A percentile compares a stretch with the other conserved stretches of the same genome.
Evolutionary conservation across 2,113 vertebrate species (phyloP).

Genomic region (Gracilinanus agilis): DNA sequence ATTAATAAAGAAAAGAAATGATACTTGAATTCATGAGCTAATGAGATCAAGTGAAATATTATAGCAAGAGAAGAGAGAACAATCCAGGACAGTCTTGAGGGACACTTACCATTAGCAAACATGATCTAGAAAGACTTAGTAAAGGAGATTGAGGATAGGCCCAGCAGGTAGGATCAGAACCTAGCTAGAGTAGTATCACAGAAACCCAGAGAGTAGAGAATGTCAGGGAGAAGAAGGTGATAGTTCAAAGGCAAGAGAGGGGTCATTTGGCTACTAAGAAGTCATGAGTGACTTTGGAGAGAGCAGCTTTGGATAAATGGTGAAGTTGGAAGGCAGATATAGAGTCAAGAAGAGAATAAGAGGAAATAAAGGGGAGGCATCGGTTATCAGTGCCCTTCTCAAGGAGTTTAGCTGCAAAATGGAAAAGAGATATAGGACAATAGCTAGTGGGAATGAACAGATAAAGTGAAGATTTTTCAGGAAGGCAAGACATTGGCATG

Average conservation of each 20-base stretch:
- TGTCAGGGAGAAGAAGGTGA: background rate
- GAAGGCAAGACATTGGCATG: background rate
- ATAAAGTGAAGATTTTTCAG: background rate
- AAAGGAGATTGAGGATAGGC: background rate
- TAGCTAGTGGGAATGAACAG: background rate
- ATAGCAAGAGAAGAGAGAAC: background rate
- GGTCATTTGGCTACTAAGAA: background rate
- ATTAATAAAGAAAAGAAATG: too few species aligned
- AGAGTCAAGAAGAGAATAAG: background rate
- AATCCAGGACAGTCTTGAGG: background rate
- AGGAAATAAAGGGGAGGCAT: background rate
- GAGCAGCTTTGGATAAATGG: too few species aligned
- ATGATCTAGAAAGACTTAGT: background rate
- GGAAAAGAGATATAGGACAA: background rate
- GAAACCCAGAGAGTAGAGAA: background rate
- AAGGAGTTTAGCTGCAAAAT: background rate
- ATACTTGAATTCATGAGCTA: background rate
- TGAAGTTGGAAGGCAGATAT: too few species aligned
- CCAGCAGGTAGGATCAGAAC: background rate
- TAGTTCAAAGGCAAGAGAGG: background rate
- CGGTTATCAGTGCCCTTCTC: background rate
- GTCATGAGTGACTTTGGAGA: background rate
- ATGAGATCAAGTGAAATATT: background rate
- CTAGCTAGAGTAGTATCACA: background rate
- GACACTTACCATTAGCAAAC: background rate